Conservation (phyloP, 2,888 invertebrate genomes). For the Pteria penguin region DNA sequence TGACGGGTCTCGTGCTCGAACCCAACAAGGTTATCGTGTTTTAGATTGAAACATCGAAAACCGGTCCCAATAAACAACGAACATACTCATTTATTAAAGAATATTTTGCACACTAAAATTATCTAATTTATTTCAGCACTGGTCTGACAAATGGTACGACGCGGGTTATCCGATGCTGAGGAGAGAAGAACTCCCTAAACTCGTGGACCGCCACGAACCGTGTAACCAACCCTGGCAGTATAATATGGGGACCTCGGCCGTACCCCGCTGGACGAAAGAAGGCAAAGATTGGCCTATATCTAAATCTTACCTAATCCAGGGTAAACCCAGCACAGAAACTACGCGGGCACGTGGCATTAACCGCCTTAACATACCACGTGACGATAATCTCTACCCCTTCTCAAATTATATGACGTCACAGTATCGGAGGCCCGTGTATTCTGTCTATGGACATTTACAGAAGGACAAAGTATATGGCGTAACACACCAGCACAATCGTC, state of each 20-base stretch:
- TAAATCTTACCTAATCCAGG: conserved; percentile 57
- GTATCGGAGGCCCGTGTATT: conserved; percentile 76
- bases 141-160: conserved; percentile 77
- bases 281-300: conserved; percentile 73
- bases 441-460: conserved; percentile 78
- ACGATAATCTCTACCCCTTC: conserved; percentile 76
- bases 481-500: conserved; percentile 76
- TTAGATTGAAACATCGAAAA: no score
- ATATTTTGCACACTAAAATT: background rate
- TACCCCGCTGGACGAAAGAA: conserved; percentile 65
- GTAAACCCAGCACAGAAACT: conserved; percentile 71
- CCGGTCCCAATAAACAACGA: background rate
- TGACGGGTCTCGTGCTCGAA: no score
- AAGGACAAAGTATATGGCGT: conserved; percentile 74
- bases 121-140: conserved; percentile 58
- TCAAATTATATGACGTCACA: conserved; percentile 79
- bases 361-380: conserved; percentile 63
- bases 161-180: conserved; percentile 64
- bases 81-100: background rate
- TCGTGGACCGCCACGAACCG: conserved; percentile 67
- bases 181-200: conserved; percentile 69
- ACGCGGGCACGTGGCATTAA: conserved; percentile 74
- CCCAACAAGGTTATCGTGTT: no score
- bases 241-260: conserved; percentile 64
- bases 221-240: conserved; percentile 72